These are phyloP conservation scores for Epizoanthus illoricatus DNA, from an alignment of 92 coral and sea anemone genomes.

Conservation along the genomic window DNA sequence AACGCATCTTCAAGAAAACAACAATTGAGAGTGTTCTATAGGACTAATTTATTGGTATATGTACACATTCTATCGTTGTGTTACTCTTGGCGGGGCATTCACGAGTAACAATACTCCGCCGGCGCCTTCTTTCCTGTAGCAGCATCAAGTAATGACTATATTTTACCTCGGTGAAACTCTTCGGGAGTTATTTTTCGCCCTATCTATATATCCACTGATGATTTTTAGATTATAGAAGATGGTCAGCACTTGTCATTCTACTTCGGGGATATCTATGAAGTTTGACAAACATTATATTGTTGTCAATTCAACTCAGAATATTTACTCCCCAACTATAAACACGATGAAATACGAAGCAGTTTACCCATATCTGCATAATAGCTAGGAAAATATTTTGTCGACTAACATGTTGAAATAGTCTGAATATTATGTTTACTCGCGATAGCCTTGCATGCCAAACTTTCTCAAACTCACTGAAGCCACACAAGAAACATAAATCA, in stretches of 20 bases:
- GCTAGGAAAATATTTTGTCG: slow-evolving; percentile 82
- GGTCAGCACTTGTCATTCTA: not conserved
- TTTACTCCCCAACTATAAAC: slow-evolving; percentile 70
- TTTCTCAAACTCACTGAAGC: slow-evolving; percentile 5
- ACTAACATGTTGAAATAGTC: slow-evolving; percentile 64
- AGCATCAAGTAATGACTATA: no score
- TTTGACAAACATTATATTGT: slow-evolving; percentile 7
- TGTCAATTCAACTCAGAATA: slow-evolving; percentile 46
- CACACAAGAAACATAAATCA: slow-evolving; percentile 19
- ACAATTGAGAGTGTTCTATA: no score
- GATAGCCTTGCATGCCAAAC: slow-evolving; percentile 40
- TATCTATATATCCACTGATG: no score
- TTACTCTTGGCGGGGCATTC: no score
- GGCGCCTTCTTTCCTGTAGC: no score
- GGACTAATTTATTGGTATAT: no score
- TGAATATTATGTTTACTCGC: slow-evolving; percentile 48
- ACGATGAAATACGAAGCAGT: slow-evolving; percentile 66
- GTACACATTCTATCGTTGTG: no score
- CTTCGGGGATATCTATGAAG: not conserved
- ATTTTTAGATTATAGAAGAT: no score
- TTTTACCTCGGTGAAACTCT: no score
- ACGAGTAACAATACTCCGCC: no score
- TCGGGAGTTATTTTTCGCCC: no score
- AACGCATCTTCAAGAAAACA: no score
- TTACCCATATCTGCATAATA: slow-evolving; percentile 77